Evolutionary conservation across 1,140 invertebrate genomes (phyloP), one percentile per base, ranked within the genome.

Genomic region (Ridgeia piscesae): DNA sequence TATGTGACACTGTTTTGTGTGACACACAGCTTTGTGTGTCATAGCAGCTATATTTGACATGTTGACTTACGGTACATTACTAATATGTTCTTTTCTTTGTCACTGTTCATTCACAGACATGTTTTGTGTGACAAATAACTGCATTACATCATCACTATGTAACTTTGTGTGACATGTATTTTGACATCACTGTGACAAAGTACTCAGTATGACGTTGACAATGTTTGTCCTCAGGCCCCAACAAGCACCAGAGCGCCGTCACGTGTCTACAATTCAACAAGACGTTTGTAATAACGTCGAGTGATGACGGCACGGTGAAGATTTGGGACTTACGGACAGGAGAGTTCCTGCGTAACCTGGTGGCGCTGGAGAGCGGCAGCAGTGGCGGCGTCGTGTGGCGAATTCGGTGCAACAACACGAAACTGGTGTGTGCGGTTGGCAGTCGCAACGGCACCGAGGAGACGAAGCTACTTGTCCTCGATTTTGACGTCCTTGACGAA

Each of bases 351-450:
- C 97, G 99, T 91, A 99, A 99, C 96, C 97, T 99, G 58, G 98
- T 99, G 33, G 97, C 98, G 14, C 96, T 99, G 91, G 97, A 98
- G 89, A 99, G 98, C 94, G 98, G 98, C n/a, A 99, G 99, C 0
- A 98, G 98, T 93, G 99, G 99, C 1, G 99, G 99, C 42, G 99
- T 99, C 42, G 99, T 99, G 6, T 99, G 99, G 99, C 97, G 99
- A 27, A 99, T 99, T 91, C 97, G 98, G 90, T 98, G 99, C 50
- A 99, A 98, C 94, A 98, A 99, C 94, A 99, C 99, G 2, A 99
- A 99, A 96, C 97, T 99, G 89, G 99, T 99, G 88, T 99, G 99
- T 96, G 99, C 99, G 0, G 99, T 99, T 4, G 99, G 99, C 91
- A 99, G 98, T 94, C 97, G 99, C 21, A 99, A 99, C 95, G 99